These are phyloP conservation scores for Rhimphoctona megacephalus DNA, from an alignment of 2,888 invertebrate species.

Conservation along the genomic window DNA sequence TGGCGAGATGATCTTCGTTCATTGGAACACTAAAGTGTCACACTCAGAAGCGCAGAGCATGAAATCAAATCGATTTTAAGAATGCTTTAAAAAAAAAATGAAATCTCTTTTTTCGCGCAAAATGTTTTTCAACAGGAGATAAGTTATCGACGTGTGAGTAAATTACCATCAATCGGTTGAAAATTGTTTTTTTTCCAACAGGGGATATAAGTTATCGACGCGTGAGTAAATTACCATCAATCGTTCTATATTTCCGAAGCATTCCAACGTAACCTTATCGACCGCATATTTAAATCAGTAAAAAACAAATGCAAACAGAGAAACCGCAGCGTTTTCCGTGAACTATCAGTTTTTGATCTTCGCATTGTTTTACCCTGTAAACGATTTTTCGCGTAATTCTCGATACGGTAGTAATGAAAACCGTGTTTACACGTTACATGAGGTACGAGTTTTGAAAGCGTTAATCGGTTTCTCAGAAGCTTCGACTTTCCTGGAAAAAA, in stretches of 20 bases:
- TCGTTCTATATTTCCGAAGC: neutral
- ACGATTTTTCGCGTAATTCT: neutral
- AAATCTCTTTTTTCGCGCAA: too few species aligned
- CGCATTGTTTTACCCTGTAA: neutral
- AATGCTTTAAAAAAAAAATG: too few species aligned
- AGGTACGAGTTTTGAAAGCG: neutral
- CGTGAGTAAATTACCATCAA: neutral
- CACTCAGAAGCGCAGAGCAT: too few species aligned
- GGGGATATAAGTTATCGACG: neutral
- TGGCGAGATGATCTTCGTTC: too few species aligned
- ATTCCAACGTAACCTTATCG: neutral
- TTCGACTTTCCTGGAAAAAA: neutral
- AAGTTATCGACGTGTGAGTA: neutral
- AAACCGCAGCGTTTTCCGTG: neutral
- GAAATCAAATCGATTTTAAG: too few species aligned
- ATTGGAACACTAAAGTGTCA: too few species aligned
- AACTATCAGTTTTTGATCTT: neutral
- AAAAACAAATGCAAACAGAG: neutral
- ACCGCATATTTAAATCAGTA: neutral
- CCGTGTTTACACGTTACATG: neutral
- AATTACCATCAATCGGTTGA: neutral
- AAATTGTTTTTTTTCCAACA: neutral
- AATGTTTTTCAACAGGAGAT: neutral
- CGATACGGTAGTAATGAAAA: neutral
- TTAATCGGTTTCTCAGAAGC: conserved; percentile 8